Evolutionary conservation across 2,113 vertebrate genomes (phyloP).

Genomic region (Oryzias woworae): DNA sequence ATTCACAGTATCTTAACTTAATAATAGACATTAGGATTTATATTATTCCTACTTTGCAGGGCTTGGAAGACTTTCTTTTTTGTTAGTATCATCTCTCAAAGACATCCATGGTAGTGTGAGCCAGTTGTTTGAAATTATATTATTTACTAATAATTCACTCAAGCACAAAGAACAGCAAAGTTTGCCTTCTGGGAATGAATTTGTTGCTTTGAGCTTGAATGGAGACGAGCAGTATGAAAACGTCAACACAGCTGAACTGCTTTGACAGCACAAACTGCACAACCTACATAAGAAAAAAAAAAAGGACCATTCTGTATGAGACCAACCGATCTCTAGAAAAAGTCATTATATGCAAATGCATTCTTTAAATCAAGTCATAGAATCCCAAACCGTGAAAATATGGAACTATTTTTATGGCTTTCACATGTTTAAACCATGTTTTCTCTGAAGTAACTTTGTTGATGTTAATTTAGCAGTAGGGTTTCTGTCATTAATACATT

Average conservation of each 20-base stretch:
- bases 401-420: no score
- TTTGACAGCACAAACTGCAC: conserved; percentile 14
- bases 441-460: no score
- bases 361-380: no score
- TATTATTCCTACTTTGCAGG: conserved; percentile 10
- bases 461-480: no score
- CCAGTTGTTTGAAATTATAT: not conserved
- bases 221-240: conserved; percentile 55
- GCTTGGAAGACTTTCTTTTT: conserved; percentile 19
- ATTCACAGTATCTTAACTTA: conserved; percentile 9
- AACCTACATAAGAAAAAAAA: conserved; percentile 8
- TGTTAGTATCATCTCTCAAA: conserved; percentile 16
- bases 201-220: conserved; percentile 66
- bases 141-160: conserved; percentile 47
- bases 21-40: conserved; percentile 34
- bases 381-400: no score
- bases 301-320: not conserved
- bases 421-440: no score
- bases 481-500: no score
- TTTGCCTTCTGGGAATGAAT: conserved; percentile 38
- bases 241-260: conserved; percentile 58
- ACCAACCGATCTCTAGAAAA: no score
- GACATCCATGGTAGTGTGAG: conserved; percentile 6
- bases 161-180: conserved; percentile 30
- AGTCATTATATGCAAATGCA: no score